These are phyloP conservation scores for Antheraea pernyi DNA, from an alignment of 1,140 invertebrate species.

Conservation along the genomic window DNA sequence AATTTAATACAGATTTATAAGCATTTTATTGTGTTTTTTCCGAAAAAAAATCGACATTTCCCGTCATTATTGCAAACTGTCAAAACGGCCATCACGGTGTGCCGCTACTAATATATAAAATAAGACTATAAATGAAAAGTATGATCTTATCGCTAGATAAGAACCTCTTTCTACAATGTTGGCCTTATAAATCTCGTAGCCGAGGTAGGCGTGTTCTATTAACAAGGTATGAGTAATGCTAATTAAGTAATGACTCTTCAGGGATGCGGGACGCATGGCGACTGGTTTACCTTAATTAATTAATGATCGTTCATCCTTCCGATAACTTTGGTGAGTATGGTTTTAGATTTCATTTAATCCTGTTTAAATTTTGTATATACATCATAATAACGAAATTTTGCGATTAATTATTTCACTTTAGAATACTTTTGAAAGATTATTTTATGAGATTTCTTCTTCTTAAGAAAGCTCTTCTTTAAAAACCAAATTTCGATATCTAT, in stretches of 20 bases:
- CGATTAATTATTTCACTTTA: constrained; percentile 23
- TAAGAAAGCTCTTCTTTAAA: no score
- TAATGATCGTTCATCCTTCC: constrained; percentile 68
- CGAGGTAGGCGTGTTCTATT: constrained; percentile 14
- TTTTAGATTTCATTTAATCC: neutral
- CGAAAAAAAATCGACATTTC: no score
- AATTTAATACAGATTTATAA: no score
- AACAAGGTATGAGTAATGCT: constrained; percentile 57
- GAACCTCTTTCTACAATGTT: neutral
- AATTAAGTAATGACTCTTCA: constrained; percentile 73
- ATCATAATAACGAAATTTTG: neutral
- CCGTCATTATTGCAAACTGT: no score
- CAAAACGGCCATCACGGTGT: no score
- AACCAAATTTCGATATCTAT: no score
- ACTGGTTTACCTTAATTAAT: constrained; percentile 73
- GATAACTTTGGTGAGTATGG: constrained; percentile 35
- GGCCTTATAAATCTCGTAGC: neutral
- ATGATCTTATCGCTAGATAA: neutral
- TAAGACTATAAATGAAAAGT: neutral
- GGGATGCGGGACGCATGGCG: constrained; percentile 65
- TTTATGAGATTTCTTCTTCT: no score
- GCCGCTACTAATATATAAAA: neutral
- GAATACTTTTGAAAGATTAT: neutral
- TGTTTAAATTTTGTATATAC: neutral
- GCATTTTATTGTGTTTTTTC: no score